Conservation (phyloP, 2,113 vertebrate species). For the Callopanchax toddi region DNA sequence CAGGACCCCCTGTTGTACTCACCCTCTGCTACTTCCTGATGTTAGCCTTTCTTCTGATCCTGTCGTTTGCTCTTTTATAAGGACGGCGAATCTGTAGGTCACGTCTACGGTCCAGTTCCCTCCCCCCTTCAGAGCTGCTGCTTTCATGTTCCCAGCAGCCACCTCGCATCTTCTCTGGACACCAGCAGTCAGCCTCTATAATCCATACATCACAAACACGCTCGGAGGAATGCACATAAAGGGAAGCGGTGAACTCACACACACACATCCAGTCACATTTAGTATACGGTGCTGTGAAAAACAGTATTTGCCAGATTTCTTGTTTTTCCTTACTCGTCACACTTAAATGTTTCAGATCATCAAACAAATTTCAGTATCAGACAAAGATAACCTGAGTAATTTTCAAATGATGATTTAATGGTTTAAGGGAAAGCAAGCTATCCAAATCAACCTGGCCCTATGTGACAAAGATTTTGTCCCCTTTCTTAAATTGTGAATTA, state of each 20-base stretch:
- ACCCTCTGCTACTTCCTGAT: constrained; percentile 45
- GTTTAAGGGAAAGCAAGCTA: too few species aligned
- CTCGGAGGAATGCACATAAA: neutral
- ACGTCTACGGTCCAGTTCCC: constrained; percentile 56
- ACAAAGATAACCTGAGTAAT: too few species aligned
- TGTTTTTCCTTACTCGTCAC: too few species aligned
- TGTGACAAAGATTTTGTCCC: too few species aligned
- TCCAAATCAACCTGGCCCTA: too few species aligned
- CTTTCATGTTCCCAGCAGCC: constrained; percentile 80
- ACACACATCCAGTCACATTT: neutral
- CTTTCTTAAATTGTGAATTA: too few species aligned
- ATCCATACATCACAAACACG: constrained; percentile 66
- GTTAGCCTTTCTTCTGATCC: constrained; percentile 70
- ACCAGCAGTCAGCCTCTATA: constrained; percentile 64
- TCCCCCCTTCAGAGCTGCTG: constrained; percentile 41
- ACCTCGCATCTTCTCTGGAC: constrained; percentile 72
- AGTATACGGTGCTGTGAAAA: too few species aligned
- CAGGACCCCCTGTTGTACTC: constrained; percentile 16
- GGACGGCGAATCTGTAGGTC: constrained; percentile 78
- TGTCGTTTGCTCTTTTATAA: constrained; percentile 74
- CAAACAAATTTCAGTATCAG: too few species aligned
- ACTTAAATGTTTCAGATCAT: too few species aligned
- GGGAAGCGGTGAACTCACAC: neutral
- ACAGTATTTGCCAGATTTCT: too few species aligned
- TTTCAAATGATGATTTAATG: too few species aligned